phyloP scores from a whole-genome alignment of 2,113 vertebrate species.

The Poeciliopsis retropinna region DNA sequence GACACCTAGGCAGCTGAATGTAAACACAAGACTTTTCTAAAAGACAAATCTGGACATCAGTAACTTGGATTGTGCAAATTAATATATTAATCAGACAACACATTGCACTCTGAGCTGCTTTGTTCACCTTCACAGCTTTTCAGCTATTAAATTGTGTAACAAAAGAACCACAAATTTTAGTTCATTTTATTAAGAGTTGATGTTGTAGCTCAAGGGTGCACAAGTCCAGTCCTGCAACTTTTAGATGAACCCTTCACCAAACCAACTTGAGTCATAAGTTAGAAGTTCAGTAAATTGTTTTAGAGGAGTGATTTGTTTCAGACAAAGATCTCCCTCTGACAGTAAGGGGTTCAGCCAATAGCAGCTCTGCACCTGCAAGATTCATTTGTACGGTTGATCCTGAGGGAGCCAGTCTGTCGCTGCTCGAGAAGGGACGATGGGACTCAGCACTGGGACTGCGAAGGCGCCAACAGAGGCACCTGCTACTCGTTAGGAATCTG shows the following conservation, averaged over 20 bases:
- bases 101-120: neutral
- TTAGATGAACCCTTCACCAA: no score
- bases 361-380: neutral
- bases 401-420: neutral
- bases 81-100: neutral
- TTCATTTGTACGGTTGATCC: neutral
- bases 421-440: no score
- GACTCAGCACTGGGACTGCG: no score
- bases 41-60: conserved; percentile 12
- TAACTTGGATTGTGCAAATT: conserved; percentile 2
- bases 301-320: neutral
- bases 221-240: no score
- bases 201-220: no score
- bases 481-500: neutral
- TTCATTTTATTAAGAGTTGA: no score
- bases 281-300: neutral
- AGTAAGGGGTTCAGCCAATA: neutral
- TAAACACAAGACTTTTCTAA: conserved; percentile 12
- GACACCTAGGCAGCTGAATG: conserved; percentile 2
- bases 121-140: neutral
- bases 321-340: neutral
- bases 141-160: no score
- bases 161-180: no score
- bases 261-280: no score
- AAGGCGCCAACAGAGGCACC: neutral